A percentile compares a stretch with the other conserved stretches of the same genome.
These are phyloP conservation scores for Laterallus jamaicensis DNA, from an alignment of 2,113 vertebrate genomes.

Conservation along the genomic window DNA sequence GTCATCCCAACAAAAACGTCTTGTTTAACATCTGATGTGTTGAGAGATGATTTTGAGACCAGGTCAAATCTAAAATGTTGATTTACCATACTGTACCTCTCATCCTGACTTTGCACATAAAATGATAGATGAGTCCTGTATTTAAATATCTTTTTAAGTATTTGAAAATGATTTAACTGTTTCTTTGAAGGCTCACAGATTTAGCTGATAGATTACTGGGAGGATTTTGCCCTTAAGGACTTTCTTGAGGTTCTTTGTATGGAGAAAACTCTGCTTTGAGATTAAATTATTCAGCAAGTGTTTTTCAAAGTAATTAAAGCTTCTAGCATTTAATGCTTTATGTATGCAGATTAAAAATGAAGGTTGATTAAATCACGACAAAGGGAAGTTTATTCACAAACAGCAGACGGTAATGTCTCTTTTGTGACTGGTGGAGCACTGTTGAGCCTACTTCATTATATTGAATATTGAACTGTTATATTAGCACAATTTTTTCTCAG, in stretches of 20 bases:
- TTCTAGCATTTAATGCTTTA: conserved; percentile 65
- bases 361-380: conserved; percentile 61
- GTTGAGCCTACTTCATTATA: background rate
- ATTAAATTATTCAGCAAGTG: conserved; percentile 64
- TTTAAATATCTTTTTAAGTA: background rate
- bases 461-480: background rate
- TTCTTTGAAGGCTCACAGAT: background rate
- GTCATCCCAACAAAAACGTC: background rate
- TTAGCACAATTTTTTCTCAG: background rate
- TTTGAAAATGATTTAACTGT: conserved; percentile 17
- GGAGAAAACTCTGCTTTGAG: conserved; percentile 4
- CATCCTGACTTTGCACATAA: background rate
- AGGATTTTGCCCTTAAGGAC: conserved; percentile 12
- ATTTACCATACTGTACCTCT: background rate
- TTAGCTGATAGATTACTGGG: background rate
- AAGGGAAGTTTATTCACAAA: conserved; percentile 61
- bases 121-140: background rate
- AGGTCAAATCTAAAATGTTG: background rate
- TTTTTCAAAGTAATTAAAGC: conserved; percentile 67
- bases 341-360: conserved; percentile 68
- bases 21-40: background rate
- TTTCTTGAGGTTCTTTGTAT: conserved; percentile 1
- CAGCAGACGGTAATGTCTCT: background rate
- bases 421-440: conserved; percentile 38
- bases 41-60: background rate